Base-by-base conservation (phyloP, 2,113 vertebrate species). In the Saguinus midas region DNA sequence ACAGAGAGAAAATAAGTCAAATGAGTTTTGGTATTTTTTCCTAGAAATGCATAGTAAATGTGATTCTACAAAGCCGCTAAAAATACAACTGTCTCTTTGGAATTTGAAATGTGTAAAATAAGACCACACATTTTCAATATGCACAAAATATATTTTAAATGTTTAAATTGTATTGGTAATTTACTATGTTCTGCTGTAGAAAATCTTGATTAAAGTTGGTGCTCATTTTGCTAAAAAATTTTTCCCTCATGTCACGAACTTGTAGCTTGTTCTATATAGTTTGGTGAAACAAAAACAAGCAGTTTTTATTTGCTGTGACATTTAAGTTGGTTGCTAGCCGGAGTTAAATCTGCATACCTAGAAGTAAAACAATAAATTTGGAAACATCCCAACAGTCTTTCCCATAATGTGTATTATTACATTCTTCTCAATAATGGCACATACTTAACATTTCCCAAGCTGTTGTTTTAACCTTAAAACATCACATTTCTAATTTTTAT, bases 361-460 rank as follows among this genome's bases (percentile, higher is more conserved):
- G 79, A 93, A 97, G 64, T 88, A 75, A 97, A 95, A 84, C 27
- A 87, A 73, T 96, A 97, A 96, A 95, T 90, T 70, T 45, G 70
- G 50, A 87, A 75, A 43, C 50, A 90, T 78, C 85, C n/a, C 85
- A 84, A 32, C 43, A 93, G 55, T 85, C 66, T 96, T 93, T 87
- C 78, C 81, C 73, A 84, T 75, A 75, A 80, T 87, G 43, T 90
- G 9, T 95, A 87, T 95, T 86, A 40, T 96, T 95, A 89, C 23
- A 72, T 83, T 96, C 80, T 93, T 78, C 23, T 91, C 4, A 61
- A 40, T 90, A 79, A 90, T 90, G 55, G 89, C n/a, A 82, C 37
- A 58, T 89, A 91, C 27, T 75, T 90, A 66, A 82, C 37, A 66
- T 84, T 91, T 86, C 66, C 79, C 55, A 82, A 82, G 87, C 73